Evolutionary conservation across 2,888 invertebrate genomes (phyloP), one percentile per base, ranked within the genome.

Genomic region (Stenodema calcarata): DNA sequence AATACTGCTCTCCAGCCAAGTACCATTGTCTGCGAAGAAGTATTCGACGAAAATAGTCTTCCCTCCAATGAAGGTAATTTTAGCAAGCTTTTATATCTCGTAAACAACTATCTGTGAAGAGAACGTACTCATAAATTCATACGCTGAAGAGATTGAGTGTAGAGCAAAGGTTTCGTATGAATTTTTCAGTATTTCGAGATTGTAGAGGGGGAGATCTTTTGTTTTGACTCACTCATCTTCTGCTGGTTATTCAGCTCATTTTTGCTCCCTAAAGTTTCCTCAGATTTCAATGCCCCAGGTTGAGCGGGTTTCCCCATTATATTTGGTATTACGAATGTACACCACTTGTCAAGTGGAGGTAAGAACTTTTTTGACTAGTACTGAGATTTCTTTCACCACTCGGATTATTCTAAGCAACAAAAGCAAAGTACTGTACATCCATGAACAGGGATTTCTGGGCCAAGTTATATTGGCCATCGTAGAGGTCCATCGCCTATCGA

Each of bases 11-110:
- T 84, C 73, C 84, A 84, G 23, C 84, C 73, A 44, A 84, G 75
- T 73, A 84, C 89, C 54, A 89, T 89, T 18, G 94, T 95, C 90
- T 96, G 96, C 91, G 94, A 95, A 92, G 96, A 96, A 92, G 94
- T 96, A 89, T 96, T 96, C 91, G 96, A 96, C 92, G 96, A 96
- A 92, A 94, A 94, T 90, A 96, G 95, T 90, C 94, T 95, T 91
- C 96, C 96, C 89, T 95, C 96, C 70, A 94, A 94, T 89, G 95
- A 96, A 92, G 96, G 96, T 96, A 92, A 91, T 69, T 42, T 47
- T 23, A 62, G 6, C 1, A 23, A 62, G 12, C 9, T 62, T 23
- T 12, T 23, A 23, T 23, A 23, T 23, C 11, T 50, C 0, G n/a
- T 50, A 4, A 16, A 50, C 50, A n/a, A n/a, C 16, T 50, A n/a